These are phyloP conservation scores for Corythaixoides concolor DNA, from an alignment of 2,113 vertebrate species.

Conservation along the genomic window DNA sequence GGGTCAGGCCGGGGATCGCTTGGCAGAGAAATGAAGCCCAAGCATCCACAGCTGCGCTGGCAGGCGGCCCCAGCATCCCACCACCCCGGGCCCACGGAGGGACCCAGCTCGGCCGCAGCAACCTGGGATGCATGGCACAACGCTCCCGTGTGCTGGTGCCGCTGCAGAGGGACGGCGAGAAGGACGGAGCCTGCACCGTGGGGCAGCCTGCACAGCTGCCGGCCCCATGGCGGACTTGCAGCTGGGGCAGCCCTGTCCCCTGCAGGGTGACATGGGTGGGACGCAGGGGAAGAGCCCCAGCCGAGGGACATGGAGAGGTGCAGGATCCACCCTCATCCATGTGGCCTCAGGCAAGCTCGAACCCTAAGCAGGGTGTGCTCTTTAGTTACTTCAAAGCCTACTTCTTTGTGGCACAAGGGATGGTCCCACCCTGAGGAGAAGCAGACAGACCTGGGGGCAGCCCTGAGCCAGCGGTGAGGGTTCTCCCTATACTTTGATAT, in stretches of 20 bases:
- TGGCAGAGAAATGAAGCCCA: neutral
- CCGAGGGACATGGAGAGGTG: neutral
- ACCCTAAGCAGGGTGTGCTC: neutral
- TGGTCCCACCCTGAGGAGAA: neutral
- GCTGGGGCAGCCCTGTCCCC: neutral
- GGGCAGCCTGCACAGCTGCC: neutral
- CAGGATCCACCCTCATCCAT: fast-evolving
- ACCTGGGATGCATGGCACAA: fast-evolving
- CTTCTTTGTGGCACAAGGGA: neutral
- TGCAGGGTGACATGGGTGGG: fast-evolving
- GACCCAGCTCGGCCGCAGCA: neutral
- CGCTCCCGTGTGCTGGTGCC: neutral
- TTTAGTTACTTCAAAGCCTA: neutral
- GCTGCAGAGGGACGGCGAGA: neutral
- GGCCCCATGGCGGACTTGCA: no score
- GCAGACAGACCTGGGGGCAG: neutral
- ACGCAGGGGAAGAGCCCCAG: neutral
- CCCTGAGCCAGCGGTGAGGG: fast-evolving
- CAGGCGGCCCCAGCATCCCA: neutral
- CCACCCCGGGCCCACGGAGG: neutral
- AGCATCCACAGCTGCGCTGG: neutral
- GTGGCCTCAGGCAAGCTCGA: neutral
- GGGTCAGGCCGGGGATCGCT: neutral
- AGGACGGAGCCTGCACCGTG: fast-evolving
- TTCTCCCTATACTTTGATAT: neutral